Evolutionary conservation across 2,797 vertebrate genomes (phyloP).

Genomic region (Lerista edwardsae): DNA sequence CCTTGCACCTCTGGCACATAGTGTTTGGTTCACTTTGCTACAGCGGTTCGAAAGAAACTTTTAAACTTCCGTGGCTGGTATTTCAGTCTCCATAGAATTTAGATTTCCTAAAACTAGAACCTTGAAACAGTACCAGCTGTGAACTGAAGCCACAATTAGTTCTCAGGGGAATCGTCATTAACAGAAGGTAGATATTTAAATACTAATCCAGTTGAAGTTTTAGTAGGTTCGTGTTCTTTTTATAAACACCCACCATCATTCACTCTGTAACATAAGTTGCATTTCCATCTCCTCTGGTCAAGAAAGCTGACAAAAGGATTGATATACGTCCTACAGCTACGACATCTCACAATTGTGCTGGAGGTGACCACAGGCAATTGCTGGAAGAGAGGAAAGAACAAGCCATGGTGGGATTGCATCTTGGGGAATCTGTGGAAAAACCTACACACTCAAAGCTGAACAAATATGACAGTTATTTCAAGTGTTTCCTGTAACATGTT

Average conservation of each 20-base stretch:
- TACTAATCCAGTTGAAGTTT: neutral
- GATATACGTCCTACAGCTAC: conserved; percentile 94
- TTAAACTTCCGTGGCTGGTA: no score
- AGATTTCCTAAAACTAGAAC: neutral
- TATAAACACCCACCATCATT: conserved; percentile 88
- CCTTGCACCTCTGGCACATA: no score
- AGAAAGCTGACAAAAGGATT: conserved; percentile 96
- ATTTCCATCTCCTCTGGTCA: conserved; percentile 96
- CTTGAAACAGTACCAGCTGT: neutral
- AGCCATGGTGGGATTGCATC: neutral
- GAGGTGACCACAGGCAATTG: conserved; percentile 97
- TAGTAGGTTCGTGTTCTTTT: neutral
- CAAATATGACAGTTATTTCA: neutral
- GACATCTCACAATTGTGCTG: conserved; percentile 95
- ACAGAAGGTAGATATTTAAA: neutral
- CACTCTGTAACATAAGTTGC: conserved; percentile 93
- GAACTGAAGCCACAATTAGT: neutral
- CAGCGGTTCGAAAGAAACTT: no score
- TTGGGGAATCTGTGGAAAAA: neutral
- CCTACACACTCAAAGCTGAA: neutral
- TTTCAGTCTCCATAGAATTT: neutral
- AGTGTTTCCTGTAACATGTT: neutral
- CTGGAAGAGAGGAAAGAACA: conserved; percentile 74
- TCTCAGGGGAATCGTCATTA: neutral
- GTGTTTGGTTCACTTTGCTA: no score